phyloP scores from a whole-genome alignment of 2,888 invertebrate genomes.

The Trisateles emortualis region DNA sequence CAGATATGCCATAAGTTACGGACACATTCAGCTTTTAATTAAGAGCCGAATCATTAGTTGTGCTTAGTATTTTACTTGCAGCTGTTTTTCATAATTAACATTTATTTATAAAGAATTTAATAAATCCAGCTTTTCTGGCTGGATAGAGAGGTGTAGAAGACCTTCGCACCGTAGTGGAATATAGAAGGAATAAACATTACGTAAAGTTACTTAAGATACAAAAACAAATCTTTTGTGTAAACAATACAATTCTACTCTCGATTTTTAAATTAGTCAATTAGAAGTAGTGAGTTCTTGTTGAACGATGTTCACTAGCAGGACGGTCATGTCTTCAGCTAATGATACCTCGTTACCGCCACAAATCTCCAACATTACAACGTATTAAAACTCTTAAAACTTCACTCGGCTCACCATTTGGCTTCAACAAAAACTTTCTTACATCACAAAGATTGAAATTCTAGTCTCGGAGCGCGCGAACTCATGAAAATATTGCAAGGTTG shows the following conservation, averaged over 20 bases:
- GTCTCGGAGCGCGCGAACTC: constrained; percentile 62
- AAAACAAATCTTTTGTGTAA: constrained; percentile 32
- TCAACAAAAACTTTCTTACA: constrained; percentile 83
- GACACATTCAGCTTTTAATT: no score
- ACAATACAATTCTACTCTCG: constrained; percentile 54
- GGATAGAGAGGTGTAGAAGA: no score
- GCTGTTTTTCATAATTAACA: no score
- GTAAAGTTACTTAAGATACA: background rate
- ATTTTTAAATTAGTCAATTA: constrained; percentile 65
- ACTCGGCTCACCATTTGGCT: constrained; percentile 77
- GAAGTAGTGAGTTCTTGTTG: constrained; percentile 61
- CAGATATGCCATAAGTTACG: no score
- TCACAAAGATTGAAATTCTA: constrained; percentile 82
- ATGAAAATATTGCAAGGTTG: constrained; percentile 51
- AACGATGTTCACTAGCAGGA: constrained; percentile 32
- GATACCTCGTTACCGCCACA: constrained; percentile 82
- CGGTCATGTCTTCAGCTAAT: constrained; percentile 75
- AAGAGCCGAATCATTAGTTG: no score
- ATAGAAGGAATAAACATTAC: no score
- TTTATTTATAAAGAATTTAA: no score
- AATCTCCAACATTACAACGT: constrained; percentile 83
- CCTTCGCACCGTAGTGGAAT: no score
- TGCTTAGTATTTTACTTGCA: no score
- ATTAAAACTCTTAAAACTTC: constrained; percentile 85
- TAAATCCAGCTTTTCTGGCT: no score